Conservation (phyloP, 2,888 invertebrate genomes). For the Ypsolopha scabrella region DNA sequence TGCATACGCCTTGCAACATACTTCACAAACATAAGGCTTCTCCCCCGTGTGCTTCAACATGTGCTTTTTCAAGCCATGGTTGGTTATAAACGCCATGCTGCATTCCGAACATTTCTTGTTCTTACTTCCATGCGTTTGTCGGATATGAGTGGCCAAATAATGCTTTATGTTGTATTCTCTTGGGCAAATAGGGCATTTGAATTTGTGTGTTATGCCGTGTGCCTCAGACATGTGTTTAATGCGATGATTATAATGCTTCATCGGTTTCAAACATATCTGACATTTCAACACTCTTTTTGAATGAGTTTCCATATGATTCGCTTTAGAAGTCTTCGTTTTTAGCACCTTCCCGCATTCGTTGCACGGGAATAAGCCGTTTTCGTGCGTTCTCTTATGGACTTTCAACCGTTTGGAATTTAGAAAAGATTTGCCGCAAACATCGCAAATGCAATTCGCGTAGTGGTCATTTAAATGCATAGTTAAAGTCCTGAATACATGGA, state of each 20-base stretch:
- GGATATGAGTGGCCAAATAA: constrained; percentile 49
- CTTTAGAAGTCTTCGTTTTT: constrained; percentile 41
- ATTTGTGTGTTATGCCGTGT: constrained; percentile 48
- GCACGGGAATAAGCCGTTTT: constrained; percentile 48
- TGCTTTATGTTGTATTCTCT: constrained; percentile 51
- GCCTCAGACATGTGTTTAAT: constrained; percentile 55
- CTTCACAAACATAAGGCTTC: constrained; percentile 41
- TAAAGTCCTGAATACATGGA: constrained; percentile 43
- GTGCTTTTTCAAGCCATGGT: constrained; percentile 56
- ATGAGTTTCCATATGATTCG: constrained; percentile 51
- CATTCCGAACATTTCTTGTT: constrained; percentile 59
- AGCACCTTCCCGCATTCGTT: constrained; percentile 40
- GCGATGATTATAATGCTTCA: constrained; percentile 56
- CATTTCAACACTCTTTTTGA: constrained; percentile 45
- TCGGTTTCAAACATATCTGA: constrained; percentile 46
- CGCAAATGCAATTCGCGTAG: constrained; percentile 59
- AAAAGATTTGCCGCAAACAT: constrained; percentile 61
- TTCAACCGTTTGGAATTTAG: constrained; percentile 56
- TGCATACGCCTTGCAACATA: constrained; percentile 42
- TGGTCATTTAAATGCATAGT: constrained; percentile 62
- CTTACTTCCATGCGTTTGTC: constrained; percentile 50
- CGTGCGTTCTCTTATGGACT: constrained; percentile 61
- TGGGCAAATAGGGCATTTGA: constrained; percentile 42
- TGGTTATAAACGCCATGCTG: constrained; percentile 57
- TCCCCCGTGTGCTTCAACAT: constrained; percentile 50